Conservation (phyloP, 1,140 invertebrate species). For the Aphelenchoides fujianensis region DNA sequence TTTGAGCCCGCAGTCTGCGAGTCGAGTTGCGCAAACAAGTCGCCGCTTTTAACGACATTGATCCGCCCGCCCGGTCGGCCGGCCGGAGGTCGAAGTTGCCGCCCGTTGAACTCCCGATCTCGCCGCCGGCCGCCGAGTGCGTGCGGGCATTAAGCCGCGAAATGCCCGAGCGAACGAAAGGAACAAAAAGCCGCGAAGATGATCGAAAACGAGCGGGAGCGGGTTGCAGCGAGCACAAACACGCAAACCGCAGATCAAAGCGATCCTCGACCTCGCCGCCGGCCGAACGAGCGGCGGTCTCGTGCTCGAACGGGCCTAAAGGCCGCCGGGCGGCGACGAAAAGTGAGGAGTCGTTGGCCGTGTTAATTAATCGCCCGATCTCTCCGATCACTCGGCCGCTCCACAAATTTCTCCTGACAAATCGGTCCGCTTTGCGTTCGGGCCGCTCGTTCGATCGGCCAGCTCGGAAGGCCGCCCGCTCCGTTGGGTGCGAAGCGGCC, state of each 20-base stretch:
- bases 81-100: neutral
- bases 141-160: neutral
- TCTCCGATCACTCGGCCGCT: too few relatives aligned
- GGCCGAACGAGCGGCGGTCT: neutral
- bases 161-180: neutral
- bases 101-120: neutral
- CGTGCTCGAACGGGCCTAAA: neutral
- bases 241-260: neutral
- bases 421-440: neutral
- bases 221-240: neutral
- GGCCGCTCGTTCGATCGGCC: too few relatives aligned
- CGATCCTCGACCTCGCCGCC: neutral
- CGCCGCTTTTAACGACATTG: too few relatives aligned
- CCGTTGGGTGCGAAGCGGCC: too few relatives aligned
- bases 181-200: too few relatives aligned
- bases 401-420: neutral
- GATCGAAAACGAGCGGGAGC: too few relatives aligned
- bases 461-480: too few relatives aligned
- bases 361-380: conserved; percentile 3
- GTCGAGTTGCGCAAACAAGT: too few relatives aligned
- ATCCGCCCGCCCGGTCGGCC: too few relatives aligned
- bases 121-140: neutral
- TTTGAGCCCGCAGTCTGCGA: too few relatives aligned
- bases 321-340: neutral
- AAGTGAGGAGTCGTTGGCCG: neutral